A percentile compares a stretch with the other conserved stretches of the same genome.
These are phyloP conservation scores for Apoda limacodes DNA, from an alignment of 2,888 invertebrate species.

Conservation along the genomic window DNA sequence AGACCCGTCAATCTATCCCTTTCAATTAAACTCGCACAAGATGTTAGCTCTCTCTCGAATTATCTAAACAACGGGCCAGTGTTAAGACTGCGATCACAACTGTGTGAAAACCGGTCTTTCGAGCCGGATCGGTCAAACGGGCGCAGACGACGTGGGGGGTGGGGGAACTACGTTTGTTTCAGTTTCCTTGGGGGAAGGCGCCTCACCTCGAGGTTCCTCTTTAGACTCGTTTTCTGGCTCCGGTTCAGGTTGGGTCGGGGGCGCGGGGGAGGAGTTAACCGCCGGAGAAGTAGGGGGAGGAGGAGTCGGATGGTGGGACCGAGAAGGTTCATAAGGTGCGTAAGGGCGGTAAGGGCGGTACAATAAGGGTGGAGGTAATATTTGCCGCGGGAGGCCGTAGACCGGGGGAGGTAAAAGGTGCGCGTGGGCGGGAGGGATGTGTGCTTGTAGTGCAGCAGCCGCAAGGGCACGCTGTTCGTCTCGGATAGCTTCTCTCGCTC, in stretches of 20 bases:
- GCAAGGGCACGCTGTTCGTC: constrained; percentile 25
- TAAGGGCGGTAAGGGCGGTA: constrained; percentile 45
- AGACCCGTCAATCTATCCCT: too few relatives aligned
- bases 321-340: constrained; percentile 23
- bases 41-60: too few relatives aligned
- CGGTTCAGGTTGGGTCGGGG: constrained; percentile 22
- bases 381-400: constrained; percentile 30
- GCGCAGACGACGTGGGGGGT: constrained; percentile 16
- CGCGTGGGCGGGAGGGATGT: constrained; percentile 21
- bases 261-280: constrained; percentile 16
- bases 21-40: too few relatives aligned
- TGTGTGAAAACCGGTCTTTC: constrained; percentile 1
- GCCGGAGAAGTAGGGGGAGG: constrained; percentile 15
- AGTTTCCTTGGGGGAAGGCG: constrained; percentile 23
- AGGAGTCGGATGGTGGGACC: constrained; percentile 16
- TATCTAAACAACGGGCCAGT: constrained; percentile 1
- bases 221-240: constrained; percentile 19
- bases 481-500: constrained; percentile 45
- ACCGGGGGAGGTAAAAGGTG: constrained; percentile 32
- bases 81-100: constrained; percentile 4
- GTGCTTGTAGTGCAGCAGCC: constrained; percentile 7
- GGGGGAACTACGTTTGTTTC: constrained; percentile 22
- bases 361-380: constrained; percentile 36
- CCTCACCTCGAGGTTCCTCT: constrained; percentile 20
- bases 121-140: constrained; percentile 9